These are phyloP conservation scores for Cyrtonyx montezumae DNA, from an alignment of 2,113 vertebrate genomes.

Conservation along the genomic window DNA sequence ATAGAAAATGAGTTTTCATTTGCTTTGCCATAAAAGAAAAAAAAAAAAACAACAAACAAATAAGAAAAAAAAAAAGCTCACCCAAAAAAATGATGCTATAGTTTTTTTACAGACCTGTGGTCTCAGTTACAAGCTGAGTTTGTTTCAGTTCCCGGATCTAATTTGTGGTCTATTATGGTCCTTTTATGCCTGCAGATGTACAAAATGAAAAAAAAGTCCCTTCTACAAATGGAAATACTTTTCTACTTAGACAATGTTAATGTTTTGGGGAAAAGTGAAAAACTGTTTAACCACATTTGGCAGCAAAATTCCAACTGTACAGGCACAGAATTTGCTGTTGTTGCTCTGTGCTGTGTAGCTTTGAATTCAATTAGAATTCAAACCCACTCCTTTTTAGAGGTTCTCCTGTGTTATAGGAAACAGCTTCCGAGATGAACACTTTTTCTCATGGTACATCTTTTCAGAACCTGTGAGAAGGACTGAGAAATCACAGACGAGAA, in stretches of 20 bases:
- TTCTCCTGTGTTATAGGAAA: conserved; percentile 45
- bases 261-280: conserved; percentile 71
- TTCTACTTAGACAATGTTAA: conserved; percentile 74
- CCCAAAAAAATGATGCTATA: conserved; percentile 55
- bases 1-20: conserved; percentile 75
- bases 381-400: conserved; percentile 21
- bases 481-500: neutral
- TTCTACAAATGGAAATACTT: conserved; percentile 75
- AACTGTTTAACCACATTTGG: conserved; percentile 74
- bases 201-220: conserved; percentile 67
- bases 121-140: conserved; percentile 71
- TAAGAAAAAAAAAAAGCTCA: conserved; percentile 15
- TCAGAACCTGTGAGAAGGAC: conserved; percentile 3
- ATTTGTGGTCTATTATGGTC: conserved; percentile 71
- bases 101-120: conserved; percentile 69
- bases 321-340: conserved; percentile 57
- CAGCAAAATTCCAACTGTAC: conserved; percentile 65
- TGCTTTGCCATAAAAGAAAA: conserved; percentile 65
- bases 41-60: conserved; percentile 59
- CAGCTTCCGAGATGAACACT: conserved; percentile 35
- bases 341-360: conserved; percentile 49
- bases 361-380: conserved; percentile 62
- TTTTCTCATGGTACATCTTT: neutral
- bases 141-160: conserved; percentile 71
- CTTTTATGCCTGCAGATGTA: conserved; percentile 74